Evolutionary conservation across 1,140 invertebrate species (phyloP), one percentile per base, ranked within the genome.

Genomic region (Pseudomyrmex concolor): DNA sequence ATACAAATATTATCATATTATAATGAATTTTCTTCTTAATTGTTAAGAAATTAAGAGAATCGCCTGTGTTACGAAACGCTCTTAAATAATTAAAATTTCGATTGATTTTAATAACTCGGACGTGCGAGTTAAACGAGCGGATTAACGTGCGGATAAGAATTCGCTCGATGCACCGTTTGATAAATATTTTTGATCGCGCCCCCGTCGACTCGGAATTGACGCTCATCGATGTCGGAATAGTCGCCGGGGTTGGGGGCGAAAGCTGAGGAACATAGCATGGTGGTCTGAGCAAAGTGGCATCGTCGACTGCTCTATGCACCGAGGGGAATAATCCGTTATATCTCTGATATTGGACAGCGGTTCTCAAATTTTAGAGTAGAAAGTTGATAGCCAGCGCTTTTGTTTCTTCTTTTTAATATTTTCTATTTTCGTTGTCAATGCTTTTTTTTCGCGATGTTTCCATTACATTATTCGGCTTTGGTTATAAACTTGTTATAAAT

Each of bases 151-250:
- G 48, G 55, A 17, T 19, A 48, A 78, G 76, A 50, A 71, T 55
- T 60, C 57, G 78, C 8, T 43, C 57, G 77, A 81, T 68, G 77
- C 70, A 72, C 51, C 60, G 72, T 77, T 83, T 83, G 60, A 76
- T 74, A 83, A 83, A 83, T 83, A 83, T 83, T 83, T 83, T 83
- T 66, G 60, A 83, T 83, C 72, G 81, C 80, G 62, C 72, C 81
- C 81, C 19, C 60, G 54, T 57, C 64, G 80, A 77, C 72, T 55
- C 60, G 60, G 60, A 77, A 64, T 83, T 83, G 81, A 83, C 81
- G 72, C 62, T 83, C 73, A 70, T 83, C 72, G 72, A 78, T 66
- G 81, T 77, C 62, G 60, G 51, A 57, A 57, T 9, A 73, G 34
- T 60, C 43, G 43, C 43, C 34, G 72, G 54, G 62, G 60, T 63